A percentile compares a stretch with the other conserved stretches of the same genome.
These are phyloP conservation scores for Catocala nupta DNA, from an alignment of 2,888 invertebrate genomes.

Conservation along the genomic window DNA sequence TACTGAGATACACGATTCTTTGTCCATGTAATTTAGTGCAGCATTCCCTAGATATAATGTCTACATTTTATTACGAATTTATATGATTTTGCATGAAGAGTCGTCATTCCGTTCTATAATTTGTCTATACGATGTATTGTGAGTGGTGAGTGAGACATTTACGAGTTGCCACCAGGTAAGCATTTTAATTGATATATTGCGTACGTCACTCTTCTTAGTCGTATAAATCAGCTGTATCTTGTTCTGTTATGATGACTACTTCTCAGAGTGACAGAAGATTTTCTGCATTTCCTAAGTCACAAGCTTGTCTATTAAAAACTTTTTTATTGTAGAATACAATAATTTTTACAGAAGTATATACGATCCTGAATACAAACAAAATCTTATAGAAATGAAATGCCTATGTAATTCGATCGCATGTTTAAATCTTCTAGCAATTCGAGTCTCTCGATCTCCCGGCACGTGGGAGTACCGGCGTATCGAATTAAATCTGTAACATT, in stretches of 20 bases:
- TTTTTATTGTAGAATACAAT: no score
- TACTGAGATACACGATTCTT: conserved; percentile 22
- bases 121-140: not conserved
- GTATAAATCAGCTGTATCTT: no score
- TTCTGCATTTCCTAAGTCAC: no score
- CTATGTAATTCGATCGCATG: conserved; percentile 39
- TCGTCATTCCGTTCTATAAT: not conserved
- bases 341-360: no score
- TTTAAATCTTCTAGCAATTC: conserved; percentile 40
- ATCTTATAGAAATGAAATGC: conserved; percentile 5
- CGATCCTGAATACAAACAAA: conserved; percentile 16
- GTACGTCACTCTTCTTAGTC: no score
- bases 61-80: conserved; percentile 8
- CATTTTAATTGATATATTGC: no score
- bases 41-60: not conserved
- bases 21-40: not conserved
- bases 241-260: no score
- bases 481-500: conserved; percentile 48
- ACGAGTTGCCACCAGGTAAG: no score
- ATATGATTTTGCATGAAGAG: not conserved
- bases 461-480: conserved; percentile 43
- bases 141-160: not conserved
- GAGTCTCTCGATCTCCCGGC: conserved; percentile 27
- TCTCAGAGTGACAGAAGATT: no score
- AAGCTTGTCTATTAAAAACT: no score